Percentiles rank a stretch among this genome's conserved stretches.
Evolutionary conservation across 2,113 vertebrate genomes (phyloP).

Genomic region (Seriola quinqueradiata): DNA sequence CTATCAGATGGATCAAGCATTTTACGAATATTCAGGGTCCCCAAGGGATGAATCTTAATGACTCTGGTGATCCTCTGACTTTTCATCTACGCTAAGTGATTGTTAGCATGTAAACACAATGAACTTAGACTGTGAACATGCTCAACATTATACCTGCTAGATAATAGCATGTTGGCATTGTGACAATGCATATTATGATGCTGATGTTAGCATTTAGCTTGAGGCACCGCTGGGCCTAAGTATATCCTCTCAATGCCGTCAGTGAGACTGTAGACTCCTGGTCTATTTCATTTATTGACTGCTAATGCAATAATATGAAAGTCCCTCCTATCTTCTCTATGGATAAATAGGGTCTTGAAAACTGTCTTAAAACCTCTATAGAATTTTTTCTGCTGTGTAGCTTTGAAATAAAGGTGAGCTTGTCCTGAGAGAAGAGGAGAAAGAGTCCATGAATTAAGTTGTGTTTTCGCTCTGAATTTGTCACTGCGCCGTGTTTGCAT

Average conservation of each 20-base stretch:
- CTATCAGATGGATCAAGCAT: not conserved
- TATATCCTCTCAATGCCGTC: not conserved
- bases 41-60: not conserved
- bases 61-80: not conserved
- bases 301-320: conserved; percentile 9
- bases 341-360: conserved; percentile 3
- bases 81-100: not conserved
- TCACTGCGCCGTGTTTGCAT: conserved; percentile 27
- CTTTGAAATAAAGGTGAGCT: conserved; percentile 11
- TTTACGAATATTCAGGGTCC: not conserved
- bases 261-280: not conserved
- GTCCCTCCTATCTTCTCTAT: not conserved
- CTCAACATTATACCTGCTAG: not conserved
- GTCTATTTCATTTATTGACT: not conserved
- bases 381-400: not conserved
- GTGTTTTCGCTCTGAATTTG: conserved; percentile 42
- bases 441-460: conserved; percentile 10
- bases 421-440: not conserved
- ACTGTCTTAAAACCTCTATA: not conserved
- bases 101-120: not conserved
- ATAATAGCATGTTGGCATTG: not conserved
- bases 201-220: not conserved
- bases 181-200: not conserved
- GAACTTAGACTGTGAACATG: not conserved
- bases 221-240: not conserved